Evolutionary conservation across 2,888 invertebrate genomes (phyloP).

Genomic region (Syrphus vitripennis): DNA sequence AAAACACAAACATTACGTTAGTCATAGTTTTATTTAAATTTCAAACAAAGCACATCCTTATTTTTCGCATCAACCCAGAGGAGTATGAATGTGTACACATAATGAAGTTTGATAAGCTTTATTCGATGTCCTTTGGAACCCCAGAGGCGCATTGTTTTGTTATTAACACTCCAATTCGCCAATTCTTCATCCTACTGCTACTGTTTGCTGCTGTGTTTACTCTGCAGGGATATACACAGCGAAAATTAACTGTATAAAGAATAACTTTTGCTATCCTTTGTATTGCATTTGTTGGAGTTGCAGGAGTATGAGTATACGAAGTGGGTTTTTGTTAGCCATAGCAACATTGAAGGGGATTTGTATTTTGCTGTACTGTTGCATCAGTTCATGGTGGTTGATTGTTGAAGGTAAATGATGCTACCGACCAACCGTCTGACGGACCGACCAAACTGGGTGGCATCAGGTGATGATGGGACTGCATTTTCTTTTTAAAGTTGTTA

Average conservation of each 20-base stretch:
- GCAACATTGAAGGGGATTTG: conserved; percentile 13
- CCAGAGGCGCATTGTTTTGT: conserved; percentile 47
- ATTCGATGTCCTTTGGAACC: neutral
- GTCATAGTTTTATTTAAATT: conserved; percentile 61
- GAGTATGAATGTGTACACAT: neutral
- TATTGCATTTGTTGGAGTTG: neutral
- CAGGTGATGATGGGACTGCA: neutral
- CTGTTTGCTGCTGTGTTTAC: neutral
- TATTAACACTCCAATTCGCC: conserved; percentile 69
- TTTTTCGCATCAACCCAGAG: neutral
- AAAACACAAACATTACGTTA: conserved; percentile 60
- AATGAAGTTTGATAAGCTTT: conserved; percentile 1
- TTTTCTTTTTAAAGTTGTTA: conserved; percentile 30
- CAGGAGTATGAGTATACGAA: neutral
- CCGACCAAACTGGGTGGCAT: neutral
- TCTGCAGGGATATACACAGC: neutral
- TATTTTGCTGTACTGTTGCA: conserved; percentile 44
- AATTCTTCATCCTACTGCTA: conserved; percentile 22
- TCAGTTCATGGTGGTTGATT: neutral
- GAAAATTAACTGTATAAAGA: conserved; percentile 14
- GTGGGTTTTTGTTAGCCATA: neutral
- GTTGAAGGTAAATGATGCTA: neutral
- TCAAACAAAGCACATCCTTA: conserved; percentile 43
- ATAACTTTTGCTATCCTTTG: conserved; percentile 38
- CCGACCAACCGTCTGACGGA: neutral